Evolutionary conservation across 2,888 invertebrate genomes (phyloP), one percentile per base, ranked within the genome.

Genomic region (Ormyrus labotus): DNA sequence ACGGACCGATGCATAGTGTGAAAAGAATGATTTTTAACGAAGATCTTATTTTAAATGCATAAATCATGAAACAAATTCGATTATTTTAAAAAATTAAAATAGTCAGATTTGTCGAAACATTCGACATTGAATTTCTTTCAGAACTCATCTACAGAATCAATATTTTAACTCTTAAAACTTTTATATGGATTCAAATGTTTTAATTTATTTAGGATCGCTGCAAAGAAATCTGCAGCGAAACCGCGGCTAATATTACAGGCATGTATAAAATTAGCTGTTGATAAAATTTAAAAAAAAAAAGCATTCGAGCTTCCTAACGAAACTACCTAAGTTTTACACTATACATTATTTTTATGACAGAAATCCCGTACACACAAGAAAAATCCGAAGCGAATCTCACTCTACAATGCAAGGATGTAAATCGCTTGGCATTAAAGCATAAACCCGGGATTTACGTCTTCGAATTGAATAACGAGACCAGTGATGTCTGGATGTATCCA

Each of bases 371-470:
- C 58, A 13, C 78, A 9, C 58, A 81, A 10, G 64, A 74, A n/a
- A 11, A 75, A 34, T 83, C 87, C 0, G 69, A 82, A 45, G 86
- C 86, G 4, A 86, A 87, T 58, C 64, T 85, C 2, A 84, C 65
- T 63, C 82, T 89, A 6, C 87, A 87, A 11, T 89, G 89, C 73
- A 85, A 70, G 60, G 84, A 86, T 53, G 71, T 78, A 6, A 75
- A 86, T 55, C 47, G 81, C 6, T 78, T 89, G 48, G 84, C 83
- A 72, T 82, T 89, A 11, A 83, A 80, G 50, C 86, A 88, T 65
- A 85, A 86, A 85, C 83, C 82, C 48, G 89, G 87, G 19, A 80
- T 83, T n/a, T 88, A 86, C 74, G 78, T 89, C 6, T 85, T 88
- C 58, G 86, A 87, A 64, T 81, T 79, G 64, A 78, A 70, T 19